Conservation (phyloP, 2,113 vertebrate genomes). For the Neotoma lepida region DNA sequence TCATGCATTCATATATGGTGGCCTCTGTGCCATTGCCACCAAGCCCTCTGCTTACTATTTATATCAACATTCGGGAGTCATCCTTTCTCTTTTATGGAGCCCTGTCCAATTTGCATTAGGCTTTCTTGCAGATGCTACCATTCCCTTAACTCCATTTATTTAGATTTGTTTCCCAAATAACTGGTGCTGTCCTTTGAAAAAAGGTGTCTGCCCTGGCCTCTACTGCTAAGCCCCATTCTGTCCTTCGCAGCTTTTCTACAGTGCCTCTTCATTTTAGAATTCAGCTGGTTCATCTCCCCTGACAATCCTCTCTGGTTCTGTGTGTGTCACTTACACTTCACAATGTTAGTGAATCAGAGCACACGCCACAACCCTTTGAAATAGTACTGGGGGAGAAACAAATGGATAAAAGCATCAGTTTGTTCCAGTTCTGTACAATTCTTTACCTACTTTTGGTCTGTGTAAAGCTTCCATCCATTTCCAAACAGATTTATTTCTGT, state of each 20-base stretch:
- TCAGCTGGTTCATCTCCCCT: background rate
- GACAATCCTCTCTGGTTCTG: background rate
- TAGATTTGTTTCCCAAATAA: constrained; percentile 57
- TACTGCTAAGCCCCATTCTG: background rate
- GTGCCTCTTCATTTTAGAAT: constrained; percentile 34
- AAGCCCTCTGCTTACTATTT: constrained; percentile 8
- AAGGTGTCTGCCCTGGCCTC: background rate
- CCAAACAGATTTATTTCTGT: constrained; percentile 63
- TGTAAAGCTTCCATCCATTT: constrained; percentile 38
- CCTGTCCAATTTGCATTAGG: background rate
- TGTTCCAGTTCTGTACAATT: background rate
- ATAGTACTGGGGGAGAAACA: background rate
- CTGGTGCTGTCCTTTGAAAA: constrained; percentile 17
- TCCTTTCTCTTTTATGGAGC: constrained; percentile 38
- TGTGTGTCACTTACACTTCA: background rate
- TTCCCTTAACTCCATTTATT: constrained; percentile 25
- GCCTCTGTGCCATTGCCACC: background rate
- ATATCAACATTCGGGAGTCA: constrained; percentile 9
- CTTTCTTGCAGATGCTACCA: background rate
- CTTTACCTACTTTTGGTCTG: constrained; percentile 35
- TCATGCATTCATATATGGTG: background rate
- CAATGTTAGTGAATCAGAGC: constrained; percentile 35
- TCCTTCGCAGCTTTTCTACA: background rate
- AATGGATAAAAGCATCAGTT: constrained; percentile 22
- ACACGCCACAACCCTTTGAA: constrained; percentile 17